phyloP scores from a whole-genome alignment of 2,888 invertebrate species.

The Tinea semifulvella region DNA sequence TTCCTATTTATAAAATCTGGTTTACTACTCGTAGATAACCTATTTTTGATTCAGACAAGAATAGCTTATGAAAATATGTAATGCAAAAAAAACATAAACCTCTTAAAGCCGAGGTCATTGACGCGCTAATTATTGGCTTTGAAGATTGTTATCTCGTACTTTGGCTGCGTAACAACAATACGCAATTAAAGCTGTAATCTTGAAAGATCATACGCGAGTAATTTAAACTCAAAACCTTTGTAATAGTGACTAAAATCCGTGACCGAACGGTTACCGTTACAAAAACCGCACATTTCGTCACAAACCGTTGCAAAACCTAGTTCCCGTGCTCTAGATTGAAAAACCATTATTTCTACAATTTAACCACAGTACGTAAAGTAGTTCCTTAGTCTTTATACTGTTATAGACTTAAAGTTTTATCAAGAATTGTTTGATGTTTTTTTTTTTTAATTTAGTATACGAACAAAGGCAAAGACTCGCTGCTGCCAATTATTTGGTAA shows the following conservation, averaged over 20 bases:
- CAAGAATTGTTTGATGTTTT: no score
- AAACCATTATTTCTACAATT: neutral
- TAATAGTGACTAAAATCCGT: neutral
- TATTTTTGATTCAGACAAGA: no score
- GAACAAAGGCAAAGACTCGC: no score
- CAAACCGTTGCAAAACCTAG: conserved; percentile 8
- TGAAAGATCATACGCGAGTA: neutral
- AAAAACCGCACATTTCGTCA: conserved; percentile 4
- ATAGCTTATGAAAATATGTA: no score
- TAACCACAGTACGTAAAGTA: neutral
- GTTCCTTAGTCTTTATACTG: no score
- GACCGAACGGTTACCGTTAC: neutral
- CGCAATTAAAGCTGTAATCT: neutral
- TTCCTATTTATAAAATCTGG: no score
- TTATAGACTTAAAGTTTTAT: no score
- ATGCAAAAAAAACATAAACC: no score
- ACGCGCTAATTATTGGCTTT: neutral
- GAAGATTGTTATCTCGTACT: neutral
- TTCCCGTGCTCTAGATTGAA: conserved; percentile 9
- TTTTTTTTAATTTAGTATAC: no score
- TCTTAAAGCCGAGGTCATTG: conserved; percentile 1
- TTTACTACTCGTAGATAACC: no score
- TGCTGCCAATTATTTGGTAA: no score
- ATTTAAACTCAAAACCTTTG: neutral
- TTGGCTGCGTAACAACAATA: conserved; percentile 5